Conservation (phyloP, 2,797 vertebrate genomes). For the Ctenopoma kingsleyae region DNA sequence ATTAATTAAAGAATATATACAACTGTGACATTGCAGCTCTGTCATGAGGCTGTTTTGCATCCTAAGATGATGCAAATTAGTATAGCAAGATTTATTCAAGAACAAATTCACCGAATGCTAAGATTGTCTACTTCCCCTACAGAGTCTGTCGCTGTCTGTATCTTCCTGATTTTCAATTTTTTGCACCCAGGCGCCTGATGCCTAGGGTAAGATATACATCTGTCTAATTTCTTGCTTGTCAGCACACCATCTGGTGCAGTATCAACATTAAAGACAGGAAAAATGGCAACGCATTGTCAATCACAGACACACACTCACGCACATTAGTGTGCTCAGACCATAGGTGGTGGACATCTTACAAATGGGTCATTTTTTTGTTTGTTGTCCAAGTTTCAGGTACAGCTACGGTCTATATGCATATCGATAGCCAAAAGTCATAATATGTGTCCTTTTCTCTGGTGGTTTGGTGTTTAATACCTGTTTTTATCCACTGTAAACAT, state of each 20-base stretch:
- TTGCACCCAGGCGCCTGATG: slow-evolving; percentile 50
- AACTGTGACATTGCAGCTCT: slow-evolving; percentile 2
- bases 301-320: slow-evolving; percentile 22
- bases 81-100: slow-evolving; percentile 16
- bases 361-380: slow-evolving; percentile 25
- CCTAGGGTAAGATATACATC: slow-evolving; percentile 75
- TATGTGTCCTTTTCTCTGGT: too few species aligned
- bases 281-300: slow-evolving; percentile 55
- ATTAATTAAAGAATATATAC: neutral
- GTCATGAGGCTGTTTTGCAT: neutral
- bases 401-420: neutral
- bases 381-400: slow-evolving; percentile 2
- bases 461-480: too few species aligned
- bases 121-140: slow-evolving; percentile 28
- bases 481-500: too few species aligned
- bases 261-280: slow-evolving; percentile 67
- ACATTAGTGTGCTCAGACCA: slow-evolving; percentile 9
- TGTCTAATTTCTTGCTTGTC: slow-evolving; percentile 81
- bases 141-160: slow-evolving; percentile 36
- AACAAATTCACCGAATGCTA: slow-evolving; percentile 16
- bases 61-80: slow-evolving; percentile 10
- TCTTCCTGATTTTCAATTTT: slow-evolving; percentile 31
- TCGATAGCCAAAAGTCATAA: too few species aligned
- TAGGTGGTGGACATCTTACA: slow-evolving; percentile 5
- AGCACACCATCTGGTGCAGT: slow-evolving; percentile 76